phyloP scores from a whole-genome alignment of 2,113 vertebrate genomes.

The Daphoenositta chrysoptera region DNA sequence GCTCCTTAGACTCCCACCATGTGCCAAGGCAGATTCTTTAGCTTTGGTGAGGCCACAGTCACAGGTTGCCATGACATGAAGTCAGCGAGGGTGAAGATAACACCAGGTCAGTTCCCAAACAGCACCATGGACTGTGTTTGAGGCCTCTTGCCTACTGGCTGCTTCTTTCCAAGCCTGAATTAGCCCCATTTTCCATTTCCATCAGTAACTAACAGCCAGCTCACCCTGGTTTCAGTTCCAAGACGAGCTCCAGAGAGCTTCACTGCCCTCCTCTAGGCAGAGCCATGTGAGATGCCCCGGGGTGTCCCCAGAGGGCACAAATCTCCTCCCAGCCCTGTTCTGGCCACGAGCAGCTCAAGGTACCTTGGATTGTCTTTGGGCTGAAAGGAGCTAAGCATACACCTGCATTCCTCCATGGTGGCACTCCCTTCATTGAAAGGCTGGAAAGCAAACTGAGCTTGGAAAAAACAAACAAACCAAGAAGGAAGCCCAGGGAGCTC shows the following conservation, averaged over 20 bases:
- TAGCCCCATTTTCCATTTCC: neutral
- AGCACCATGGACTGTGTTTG: neutral
- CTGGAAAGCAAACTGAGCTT: slow-evolving; percentile 27
- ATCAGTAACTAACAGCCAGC: neutral
- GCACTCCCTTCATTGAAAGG: slow-evolving; percentile 34
- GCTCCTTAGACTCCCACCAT: neutral
- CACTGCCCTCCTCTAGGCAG: neutral
- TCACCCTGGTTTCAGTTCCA: neutral
- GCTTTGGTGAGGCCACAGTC: neutral
- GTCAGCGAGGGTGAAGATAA: accelerated
- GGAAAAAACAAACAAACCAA: slow-evolving; percentile 35
- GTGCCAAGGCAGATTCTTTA: neutral
- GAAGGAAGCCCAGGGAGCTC: neutral
- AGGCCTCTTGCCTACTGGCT: neutral
- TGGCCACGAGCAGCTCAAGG: neutral
- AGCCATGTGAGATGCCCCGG: neutral
- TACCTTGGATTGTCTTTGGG: neutral
- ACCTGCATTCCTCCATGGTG: slow-evolving; percentile 5
- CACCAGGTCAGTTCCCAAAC: neutral
- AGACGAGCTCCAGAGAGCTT: neutral
- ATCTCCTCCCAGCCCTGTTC: neutral
- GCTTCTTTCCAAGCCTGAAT: neutral
- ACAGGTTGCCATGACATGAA: neutral
- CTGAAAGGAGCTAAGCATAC: neutral
- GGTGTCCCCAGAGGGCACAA: neutral